These are phyloP conservation scores for Oryzaephilus surinamensis DNA, from an alignment of 1,140 invertebrate species.

Conservation along the genomic window DNA sequence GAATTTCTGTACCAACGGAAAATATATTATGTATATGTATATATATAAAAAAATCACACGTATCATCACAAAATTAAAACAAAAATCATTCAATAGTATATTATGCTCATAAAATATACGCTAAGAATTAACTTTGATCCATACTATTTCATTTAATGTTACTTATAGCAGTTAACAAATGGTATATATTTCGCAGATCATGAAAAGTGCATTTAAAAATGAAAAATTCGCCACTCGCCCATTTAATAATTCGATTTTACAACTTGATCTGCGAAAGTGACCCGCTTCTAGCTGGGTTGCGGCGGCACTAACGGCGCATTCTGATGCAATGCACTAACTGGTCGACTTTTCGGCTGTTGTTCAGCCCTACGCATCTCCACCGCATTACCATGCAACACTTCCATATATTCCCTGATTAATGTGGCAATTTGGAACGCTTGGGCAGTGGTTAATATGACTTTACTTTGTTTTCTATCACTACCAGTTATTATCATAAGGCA, in stretches of 20 bases:
- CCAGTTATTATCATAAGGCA: slow-evolving; percentile 86
- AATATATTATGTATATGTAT: too few species aligned
- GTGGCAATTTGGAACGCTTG: slow-evolving; percentile 84
- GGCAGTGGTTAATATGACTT: slow-evolving; percentile 47
- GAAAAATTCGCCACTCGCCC: too few species aligned
- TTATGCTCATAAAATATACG: too few species aligned
- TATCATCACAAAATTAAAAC: too few species aligned
- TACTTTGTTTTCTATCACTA: slow-evolving; percentile 77
- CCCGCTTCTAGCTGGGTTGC: slow-evolving; percentile 38
- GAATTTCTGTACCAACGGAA: too few species aligned
- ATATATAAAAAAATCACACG: too few species aligned
- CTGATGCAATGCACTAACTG: slow-evolving; percentile 39
- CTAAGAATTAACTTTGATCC: too few species aligned
- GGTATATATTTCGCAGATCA: slow-evolving; percentile 5
- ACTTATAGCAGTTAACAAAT: too few species aligned
- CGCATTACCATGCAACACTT: slow-evolving; percentile 50
- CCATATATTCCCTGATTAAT: slow-evolving; percentile 84
- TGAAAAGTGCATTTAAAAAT: slow-evolving; percentile 4
- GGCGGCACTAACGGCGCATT: slow-evolving; percentile 37
- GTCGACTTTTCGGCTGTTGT: slow-evolving; percentile 30
- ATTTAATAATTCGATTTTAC: slow-evolving; percentile 22
- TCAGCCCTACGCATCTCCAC: slow-evolving; percentile 22
- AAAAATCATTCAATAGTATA: too few species aligned
- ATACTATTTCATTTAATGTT: too few species aligned
- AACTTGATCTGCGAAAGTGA: slow-evolving; percentile 36